Evolutionary conservation across 2,888 invertebrate species (phyloP).

Genomic region (Crossocerus cetratus): DNA sequence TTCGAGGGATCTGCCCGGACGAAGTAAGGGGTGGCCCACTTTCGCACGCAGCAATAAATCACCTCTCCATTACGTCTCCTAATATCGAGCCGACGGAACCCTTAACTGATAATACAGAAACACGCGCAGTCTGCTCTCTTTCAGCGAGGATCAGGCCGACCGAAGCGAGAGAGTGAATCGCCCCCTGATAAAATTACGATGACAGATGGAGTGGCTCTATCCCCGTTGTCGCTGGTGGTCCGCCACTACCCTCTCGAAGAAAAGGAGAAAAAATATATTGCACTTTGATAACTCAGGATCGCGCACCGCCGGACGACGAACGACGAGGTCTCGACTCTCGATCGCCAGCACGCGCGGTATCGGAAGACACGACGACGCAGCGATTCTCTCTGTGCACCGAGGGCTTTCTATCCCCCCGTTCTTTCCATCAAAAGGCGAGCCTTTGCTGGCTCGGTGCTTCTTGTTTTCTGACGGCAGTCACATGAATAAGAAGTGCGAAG

Average conservation of each 20-base stretch:
- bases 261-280: constrained; percentile 18
- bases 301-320: background rate
- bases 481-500: constrained; percentile 36
- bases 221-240: background rate
- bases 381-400: constrained; percentile 28
- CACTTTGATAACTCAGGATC: constrained; percentile 32
- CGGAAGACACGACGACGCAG: constrained; percentile 6
- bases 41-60: background rate
- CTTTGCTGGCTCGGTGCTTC: background rate
- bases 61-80: background rate
- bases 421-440: background rate
- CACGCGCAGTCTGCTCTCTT: background rate
- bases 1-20: background rate
- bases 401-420: constrained; percentile 15
- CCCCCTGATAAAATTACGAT: constrained; percentile 5
- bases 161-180: background rate
- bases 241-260: background rate
- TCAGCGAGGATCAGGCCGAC: background rate
- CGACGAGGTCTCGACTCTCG: background rate
- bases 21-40: too few relatives aligned
- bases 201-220: constrained; percentile 7
- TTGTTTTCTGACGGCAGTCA: constrained; percentile 23
- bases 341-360: background rate
- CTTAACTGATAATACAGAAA: constrained; percentile 5
- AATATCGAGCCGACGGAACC: background rate